Conservation (phyloP, 2,797 vertebrate species). For the Nannoperca obscura region DNA sequence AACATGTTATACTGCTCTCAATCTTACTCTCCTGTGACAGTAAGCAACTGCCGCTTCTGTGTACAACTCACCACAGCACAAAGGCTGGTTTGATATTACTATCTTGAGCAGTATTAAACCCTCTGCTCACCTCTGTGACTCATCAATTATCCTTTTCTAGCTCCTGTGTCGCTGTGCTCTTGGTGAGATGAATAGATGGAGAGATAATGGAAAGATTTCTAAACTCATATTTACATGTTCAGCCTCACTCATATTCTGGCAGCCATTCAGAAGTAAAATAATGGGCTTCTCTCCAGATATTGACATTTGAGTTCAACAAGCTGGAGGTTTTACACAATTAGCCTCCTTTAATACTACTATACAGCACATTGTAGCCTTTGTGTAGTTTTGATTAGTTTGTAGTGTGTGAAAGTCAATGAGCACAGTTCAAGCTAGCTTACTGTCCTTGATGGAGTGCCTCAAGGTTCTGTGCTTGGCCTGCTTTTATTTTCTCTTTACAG, state of each 20-base stretch:
- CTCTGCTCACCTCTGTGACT: conserved; percentile 9
- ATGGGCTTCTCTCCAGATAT: neutral
- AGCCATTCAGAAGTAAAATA: conserved; percentile 2
- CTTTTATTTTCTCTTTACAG: conserved; percentile 3
- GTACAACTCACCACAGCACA: neutral
- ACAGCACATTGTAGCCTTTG: neutral
- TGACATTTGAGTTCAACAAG: conserved; percentile 1
- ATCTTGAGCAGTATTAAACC: conserved; percentile 16
- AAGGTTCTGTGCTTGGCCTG: conserved; percentile 13
- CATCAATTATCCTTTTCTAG: conserved; percentile 17
- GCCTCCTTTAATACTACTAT: neutral
- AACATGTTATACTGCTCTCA: conserved; percentile 24
- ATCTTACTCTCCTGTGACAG: conserved; percentile 22
- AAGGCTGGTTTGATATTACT: conserved; percentile 2
- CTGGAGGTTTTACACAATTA: neutral
- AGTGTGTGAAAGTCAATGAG: neutral
- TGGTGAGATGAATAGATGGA: conserved; percentile 14
- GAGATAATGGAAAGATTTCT: neutral
- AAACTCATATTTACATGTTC: conserved; percentile 4
- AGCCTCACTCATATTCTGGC: conserved; percentile 19
- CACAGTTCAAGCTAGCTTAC: neutral
- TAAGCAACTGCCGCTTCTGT: conserved; percentile 9
- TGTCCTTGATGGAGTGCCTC: conserved; percentile 4
- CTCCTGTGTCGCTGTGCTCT: conserved; percentile 11
- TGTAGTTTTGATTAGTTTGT: neutral